Base-by-base conservation (phyloP, 2,113 vertebrate genomes). In the Gopherus flavomarginatus region DNA sequence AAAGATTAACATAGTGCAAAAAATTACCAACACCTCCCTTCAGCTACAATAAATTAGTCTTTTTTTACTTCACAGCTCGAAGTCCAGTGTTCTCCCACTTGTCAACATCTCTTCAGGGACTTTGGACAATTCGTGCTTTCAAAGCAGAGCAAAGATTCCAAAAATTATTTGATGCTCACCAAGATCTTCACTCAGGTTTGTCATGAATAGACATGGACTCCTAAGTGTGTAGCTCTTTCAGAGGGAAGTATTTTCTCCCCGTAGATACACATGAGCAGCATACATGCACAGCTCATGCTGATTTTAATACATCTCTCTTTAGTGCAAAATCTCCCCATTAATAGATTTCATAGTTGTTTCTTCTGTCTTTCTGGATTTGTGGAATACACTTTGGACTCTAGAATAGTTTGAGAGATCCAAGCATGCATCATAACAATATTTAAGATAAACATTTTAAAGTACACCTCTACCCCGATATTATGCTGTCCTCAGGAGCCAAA, bases 21-120 rank as follows among this genome's bases (percentile, higher is more conserved):
- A 96, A 92, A 81, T 93, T 95, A 93, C 94, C 94, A 92, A 81
- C 90, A 49, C 85, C 95, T 78, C 94, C 85, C 95, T 93, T 94
- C 49, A 91, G 84, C 90, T 88, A 42, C 85, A 95, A 85, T 93
- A 89, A 92, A 83, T 84, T 94, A 85, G 49, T 91, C 88, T 90
- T 89, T 80, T 81, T 97, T 94, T 92, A 75, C 85, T 85, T 97
- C 97, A 8, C 91, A 99, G 99, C 99, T 87, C 98, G 99, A 94
- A 99, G 99, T 97, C 99, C 99, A 0, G 99, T 99, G 2, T 99
- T 99, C 96, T 99, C 99, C 97, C 99, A 99, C 96, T 97, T 99
- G 29, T 99, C 99, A 0, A 99, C 99, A 16, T 99, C 99, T 62
- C 99, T 99, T 57, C 99, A 99, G 98, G 99, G 99, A 53, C 98